Evolutionary conservation across 2,797 vertebrate genomes (phyloP).

Genomic region (Tolypeutes matacus): DNA sequence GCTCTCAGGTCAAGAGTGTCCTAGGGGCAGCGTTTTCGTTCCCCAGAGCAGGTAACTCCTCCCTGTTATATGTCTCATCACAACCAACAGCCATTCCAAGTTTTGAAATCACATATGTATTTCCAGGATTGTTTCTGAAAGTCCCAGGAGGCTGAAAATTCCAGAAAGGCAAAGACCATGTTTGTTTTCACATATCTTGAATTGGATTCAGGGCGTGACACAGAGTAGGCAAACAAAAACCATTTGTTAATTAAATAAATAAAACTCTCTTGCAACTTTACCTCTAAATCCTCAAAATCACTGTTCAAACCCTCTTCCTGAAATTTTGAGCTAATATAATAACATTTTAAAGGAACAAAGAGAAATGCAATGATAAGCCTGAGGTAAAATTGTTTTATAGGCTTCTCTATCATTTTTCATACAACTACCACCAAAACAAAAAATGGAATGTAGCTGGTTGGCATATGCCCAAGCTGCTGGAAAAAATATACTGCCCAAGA

Average conservation of each 20-base stretch:
- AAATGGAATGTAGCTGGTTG: conserved; percentile 38
- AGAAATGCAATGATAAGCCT: not conserved
- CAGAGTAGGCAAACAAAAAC: conserved; percentile 40
- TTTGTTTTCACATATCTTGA: conserved; percentile 54
- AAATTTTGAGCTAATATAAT: conserved; percentile 34
- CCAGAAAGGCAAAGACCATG: conserved; percentile 46
- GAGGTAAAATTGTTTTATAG: not conserved
- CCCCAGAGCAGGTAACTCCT: not conserved
- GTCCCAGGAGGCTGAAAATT: conserved; percentile 4
- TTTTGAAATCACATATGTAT: conserved; percentile 43
- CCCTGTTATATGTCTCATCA: not conserved
- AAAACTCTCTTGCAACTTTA: not conserved
- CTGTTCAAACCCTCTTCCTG: not conserved
- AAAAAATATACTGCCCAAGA: not conserved
- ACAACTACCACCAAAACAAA: not conserved
- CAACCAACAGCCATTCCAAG: not conserved
- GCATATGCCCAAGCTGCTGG: conserved; percentile 4
- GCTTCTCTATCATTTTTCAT: not conserved
- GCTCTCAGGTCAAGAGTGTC: not conserved
- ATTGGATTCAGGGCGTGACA: not conserved
- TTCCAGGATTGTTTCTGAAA: conserved; percentile 38
- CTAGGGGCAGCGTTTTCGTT: not conserved
- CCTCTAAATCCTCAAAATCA: not conserved
- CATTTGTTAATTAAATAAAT: conserved; percentile 60
- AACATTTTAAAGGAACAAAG: not conserved